Evolutionary conservation across 1,140 invertebrate species (phyloP).

Genomic region (Pteromalus puparum): DNA sequence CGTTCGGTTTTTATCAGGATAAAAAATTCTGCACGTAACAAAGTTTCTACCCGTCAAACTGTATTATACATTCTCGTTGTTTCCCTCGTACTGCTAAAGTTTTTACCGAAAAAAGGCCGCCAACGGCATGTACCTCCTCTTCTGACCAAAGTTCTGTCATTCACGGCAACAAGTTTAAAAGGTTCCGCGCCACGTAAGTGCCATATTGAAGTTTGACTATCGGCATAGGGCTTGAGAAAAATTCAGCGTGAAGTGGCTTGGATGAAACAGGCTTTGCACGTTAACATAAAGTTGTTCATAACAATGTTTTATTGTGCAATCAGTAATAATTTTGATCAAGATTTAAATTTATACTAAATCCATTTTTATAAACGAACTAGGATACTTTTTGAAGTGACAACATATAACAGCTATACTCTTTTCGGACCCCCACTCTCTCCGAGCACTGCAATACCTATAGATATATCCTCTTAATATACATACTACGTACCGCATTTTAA

Average conservation of each 20-base stretch:
- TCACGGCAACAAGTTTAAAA: constrained; percentile 64
- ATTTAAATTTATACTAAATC: not conserved
- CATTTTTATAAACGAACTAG: not conserved
- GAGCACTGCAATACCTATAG: no score
- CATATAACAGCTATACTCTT: no score
- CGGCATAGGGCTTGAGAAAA: not conserved
- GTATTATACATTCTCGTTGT: not conserved
- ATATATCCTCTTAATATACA: no score
- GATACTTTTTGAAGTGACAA: no score
- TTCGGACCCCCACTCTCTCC: no score
- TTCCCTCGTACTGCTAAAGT: not conserved
- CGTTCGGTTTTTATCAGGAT: not conserved
- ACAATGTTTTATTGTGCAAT: no score
- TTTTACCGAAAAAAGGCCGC: not conserved
- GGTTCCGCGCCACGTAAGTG: constrained; percentile 58
- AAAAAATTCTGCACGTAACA: not conserved
- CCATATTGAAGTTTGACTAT: constrained; percentile 64
- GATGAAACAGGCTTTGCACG: constrained; percentile 39
- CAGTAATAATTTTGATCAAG: no score
- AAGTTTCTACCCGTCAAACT: not conserved
- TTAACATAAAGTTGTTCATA: not conserved
- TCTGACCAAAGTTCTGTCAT: constrained; percentile 54
- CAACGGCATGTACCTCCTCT: not conserved
- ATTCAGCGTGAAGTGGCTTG: not conserved
- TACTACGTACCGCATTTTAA: no score